These are phyloP conservation scores for Heliconius congener DNA, from an alignment of 1,140 invertebrate genomes.

Conservation along the genomic window DNA sequence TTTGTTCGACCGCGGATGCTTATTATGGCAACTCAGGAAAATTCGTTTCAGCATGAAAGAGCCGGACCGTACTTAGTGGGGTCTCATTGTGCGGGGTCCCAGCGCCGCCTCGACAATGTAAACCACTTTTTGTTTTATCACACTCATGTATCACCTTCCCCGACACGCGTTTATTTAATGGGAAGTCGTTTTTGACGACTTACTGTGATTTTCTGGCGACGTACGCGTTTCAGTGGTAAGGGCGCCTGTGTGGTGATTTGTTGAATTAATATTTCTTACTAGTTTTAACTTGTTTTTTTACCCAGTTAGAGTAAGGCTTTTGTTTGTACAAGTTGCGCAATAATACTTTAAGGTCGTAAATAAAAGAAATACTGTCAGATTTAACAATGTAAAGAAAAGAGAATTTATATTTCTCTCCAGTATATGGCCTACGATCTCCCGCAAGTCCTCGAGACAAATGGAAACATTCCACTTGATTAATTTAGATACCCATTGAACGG, in stretches of 20 bases:
- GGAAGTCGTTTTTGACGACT: slow-evolving; percentile 49
- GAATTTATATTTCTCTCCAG: slow-evolving; percentile 14
- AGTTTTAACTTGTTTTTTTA: neutral
- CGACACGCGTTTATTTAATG: slow-evolving; percentile 61
- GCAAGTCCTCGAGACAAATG: slow-evolving; percentile 41
- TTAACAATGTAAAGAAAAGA: neutral
- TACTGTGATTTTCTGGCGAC: slow-evolving; percentile 46
- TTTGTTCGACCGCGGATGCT: slow-evolving; percentile 69
- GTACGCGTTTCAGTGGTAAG: slow-evolving; percentile 42
- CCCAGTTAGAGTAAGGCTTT: too few species aligned
- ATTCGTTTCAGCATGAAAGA: slow-evolving; percentile 60
- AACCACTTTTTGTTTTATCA: slow-evolving; percentile 66
- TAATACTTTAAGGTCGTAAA: neutral
- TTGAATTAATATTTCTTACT: slow-evolving; percentile 24
- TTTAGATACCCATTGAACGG: slow-evolving; percentile 33
- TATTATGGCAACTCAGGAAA: slow-evolving; percentile 65
- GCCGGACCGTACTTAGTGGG: slow-evolving; percentile 66
- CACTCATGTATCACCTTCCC: slow-evolving; percentile 59
- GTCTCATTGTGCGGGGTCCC: slow-evolving; percentile 55
- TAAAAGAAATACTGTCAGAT: neutral
- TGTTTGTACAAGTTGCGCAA: too few species aligned
- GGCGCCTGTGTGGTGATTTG: slow-evolving; percentile 33
- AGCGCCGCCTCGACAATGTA: slow-evolving; percentile 54
- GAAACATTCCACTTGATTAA: slow-evolving; percentile 48
- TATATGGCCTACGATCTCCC: slow-evolving; percentile 28